Evolutionary conservation across 1,140 invertebrate genomes (phyloP), one percentile per base, ranked within the genome.

Genomic region (Trinorchestia longiramus): DNA sequence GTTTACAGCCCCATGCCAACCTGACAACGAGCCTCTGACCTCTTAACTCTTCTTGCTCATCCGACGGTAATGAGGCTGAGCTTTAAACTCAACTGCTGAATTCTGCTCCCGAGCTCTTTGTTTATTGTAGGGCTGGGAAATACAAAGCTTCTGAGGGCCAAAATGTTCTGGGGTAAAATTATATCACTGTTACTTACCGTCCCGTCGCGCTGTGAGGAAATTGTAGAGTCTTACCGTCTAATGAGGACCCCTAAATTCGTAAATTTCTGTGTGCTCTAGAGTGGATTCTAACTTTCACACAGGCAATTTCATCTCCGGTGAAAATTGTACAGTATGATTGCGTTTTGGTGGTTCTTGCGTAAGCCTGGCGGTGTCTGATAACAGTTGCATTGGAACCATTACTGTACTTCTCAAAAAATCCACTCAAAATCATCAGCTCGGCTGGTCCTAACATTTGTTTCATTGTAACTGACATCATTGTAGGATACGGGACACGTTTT

Each of bases 31-130:
- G 62, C 28, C 15, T 11, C 62, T 3, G 62, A 77, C 62, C 62
- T 77, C 62, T 28, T 77, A 77, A 77, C 62, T 77, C 36, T 11
- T 23, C 11, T 3, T 11, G 62, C 62, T 77, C 62, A 77, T 77
- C 62, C 62, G 62, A 77, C 62, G 62, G 62, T 11, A 77, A 77
- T 77, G 62, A 77, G 62, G 28, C 62, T 77, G 62, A 77, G 62
- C 62, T 77, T 77, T 77, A 77, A 36, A 77, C 62, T 77, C 62
- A 77, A 77, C 62, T 77, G 62, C 62, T 77, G 62, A 77, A 77
- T 77, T 77, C 62, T 77, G 62, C 62, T 77, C 62, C 28, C 1
- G 11, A 36, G 62, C 62, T 77, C 28, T 77, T 3, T 77, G 62
- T 77, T 77, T 77, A 77, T 77, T 77, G 62, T 77, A 77, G 62